Conservation (phyloP, 1,140 invertebrate genomes). For the Ruditapes philippinarum region DNA sequence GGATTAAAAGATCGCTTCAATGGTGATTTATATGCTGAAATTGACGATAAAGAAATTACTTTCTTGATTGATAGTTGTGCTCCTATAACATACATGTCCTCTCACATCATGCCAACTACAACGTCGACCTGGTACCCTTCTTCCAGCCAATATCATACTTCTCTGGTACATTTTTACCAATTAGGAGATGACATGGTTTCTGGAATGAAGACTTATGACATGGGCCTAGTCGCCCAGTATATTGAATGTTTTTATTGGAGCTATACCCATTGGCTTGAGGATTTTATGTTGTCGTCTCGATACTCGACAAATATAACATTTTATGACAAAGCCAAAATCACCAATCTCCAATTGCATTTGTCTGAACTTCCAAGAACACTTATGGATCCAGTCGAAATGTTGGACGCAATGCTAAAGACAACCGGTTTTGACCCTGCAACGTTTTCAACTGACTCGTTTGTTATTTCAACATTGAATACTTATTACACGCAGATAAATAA, state of each 20-base stretch:
- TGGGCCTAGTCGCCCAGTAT: neutral
- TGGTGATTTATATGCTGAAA: neutral
- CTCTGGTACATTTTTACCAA: neutral
- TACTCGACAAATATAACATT: neutral
- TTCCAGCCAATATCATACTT: neutral
- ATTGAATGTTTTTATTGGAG: neutral
- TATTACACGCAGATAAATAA: neutral
- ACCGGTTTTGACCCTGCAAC: neutral
- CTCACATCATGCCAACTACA: neutral
- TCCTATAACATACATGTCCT: neutral
- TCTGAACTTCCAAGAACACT: neutral
- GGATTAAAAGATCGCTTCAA: neutral
- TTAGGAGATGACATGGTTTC: neutral
- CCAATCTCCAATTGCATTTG: neutral
- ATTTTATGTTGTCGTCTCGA: neutral
- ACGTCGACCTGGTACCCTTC: neutral
- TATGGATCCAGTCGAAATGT: neutral
- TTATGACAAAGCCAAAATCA: neutral
- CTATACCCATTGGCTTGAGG: neutral
- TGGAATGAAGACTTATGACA: neutral
- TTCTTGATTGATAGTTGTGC: neutral
- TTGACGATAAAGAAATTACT: neutral
- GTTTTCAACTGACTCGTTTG: neutral
- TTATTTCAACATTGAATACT: neutral
- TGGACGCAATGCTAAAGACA: neutral